Conservation (phyloP, 1,140 invertebrate species). For the Drosophila pectinifera region DNA sequence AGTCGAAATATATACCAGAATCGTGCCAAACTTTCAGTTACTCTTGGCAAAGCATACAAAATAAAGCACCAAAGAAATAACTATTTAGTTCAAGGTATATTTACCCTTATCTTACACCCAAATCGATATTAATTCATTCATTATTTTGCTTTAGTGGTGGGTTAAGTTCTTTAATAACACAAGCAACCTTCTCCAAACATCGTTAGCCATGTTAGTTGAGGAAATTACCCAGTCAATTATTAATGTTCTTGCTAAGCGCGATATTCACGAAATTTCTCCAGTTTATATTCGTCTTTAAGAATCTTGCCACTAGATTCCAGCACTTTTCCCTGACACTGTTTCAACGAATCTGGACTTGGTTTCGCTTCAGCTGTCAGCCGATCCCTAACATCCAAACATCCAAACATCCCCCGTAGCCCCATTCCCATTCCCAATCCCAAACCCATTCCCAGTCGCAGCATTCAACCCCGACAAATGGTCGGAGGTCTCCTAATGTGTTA, state of each 20-base stretch:
- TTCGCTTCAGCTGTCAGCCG: conserved; percentile 64
- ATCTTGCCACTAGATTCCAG: neutral
- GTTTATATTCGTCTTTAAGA: conserved; percentile 1
- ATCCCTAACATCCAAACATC: conserved; percentile 1
- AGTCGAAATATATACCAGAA: too few species aligned
- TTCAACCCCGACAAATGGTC: conserved; percentile 3
- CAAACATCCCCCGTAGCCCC: conserved; percentile 7
- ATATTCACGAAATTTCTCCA: too few species aligned
- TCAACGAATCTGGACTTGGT: conserved; percentile 34
- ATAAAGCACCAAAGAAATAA: neutral
- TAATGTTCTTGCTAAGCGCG: neutral
- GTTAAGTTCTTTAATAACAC: neutral
- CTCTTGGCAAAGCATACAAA: too few species aligned
- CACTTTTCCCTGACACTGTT: neutral
- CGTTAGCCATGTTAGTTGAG: neutral
- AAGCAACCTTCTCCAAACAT: neutral
- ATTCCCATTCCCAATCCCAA: neutral
- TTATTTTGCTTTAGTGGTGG: neutral
- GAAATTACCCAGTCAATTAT: too few species aligned
- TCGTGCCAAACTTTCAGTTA: too few species aligned
- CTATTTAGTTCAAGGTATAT: neutral
- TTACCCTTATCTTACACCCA: neutral
- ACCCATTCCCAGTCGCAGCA: neutral
- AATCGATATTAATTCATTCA: neutral
- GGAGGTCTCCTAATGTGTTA: conserved; percentile 68